Base-by-base conservation (phyloP, 2,888 invertebrate genomes). In the Calliopum simillimum region DNA sequence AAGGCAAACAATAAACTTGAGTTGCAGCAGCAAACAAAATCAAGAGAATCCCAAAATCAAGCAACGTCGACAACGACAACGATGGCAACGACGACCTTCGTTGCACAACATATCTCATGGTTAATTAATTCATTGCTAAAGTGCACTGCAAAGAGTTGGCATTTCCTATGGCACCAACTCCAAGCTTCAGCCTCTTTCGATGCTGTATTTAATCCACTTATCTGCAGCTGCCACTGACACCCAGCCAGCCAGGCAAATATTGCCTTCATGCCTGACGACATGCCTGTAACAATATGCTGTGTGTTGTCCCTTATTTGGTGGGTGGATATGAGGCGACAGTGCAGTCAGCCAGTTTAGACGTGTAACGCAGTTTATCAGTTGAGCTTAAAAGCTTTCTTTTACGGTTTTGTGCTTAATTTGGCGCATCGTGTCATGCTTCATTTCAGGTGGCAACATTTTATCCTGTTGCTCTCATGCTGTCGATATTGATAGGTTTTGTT, bases 51-150 rank as follows among this genome's bases (percentile, higher is more conserved):
- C 49, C n/a, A 4, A 19, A 14, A 14, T 0, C 63, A 63, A 14
- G 23, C 47, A 25, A 33, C 59, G 41, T n/a, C 58, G 8, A 33
- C 33, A 44, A 14, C 25, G 49, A 12, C 23, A 55, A 6, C 5
- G 13, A 44, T 59, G 41, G 41, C 44, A 41, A 14, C 4, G n/a
- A n/a, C 46, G 33, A 44, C 43, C 55, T 33, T 25, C 53, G 21
- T n/a, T 21, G 25, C 68, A 55, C 61, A 68, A 59, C 33, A 49
- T 53, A 64, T 64, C 33, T 43, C 68, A 62, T 41, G 64, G 47
- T 64, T 69, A 64, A 64, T 69, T 69, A 64, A 69, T 69, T 64
- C 59, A 51, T n/a, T 43, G 33, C 69, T 41, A 51, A 58, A 44
- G 41, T 19, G 25, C 19, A 33, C 21, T 6, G 51, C 43, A 33